Evolutionary conservation across 1,140 invertebrate species (phyloP).

Genomic region (Drosophila nannoptera): DNA sequence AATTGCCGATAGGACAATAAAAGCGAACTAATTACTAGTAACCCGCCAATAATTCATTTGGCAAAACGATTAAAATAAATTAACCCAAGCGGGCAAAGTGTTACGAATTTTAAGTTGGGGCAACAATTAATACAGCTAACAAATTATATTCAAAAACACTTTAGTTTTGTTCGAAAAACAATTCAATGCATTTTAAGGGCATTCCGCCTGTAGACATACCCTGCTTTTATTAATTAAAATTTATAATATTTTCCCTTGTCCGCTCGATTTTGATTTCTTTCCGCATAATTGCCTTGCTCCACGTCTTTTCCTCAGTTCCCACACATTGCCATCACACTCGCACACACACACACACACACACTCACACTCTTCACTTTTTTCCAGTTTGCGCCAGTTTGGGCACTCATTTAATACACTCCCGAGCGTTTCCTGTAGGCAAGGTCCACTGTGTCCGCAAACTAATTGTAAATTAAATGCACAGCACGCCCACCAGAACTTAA

Average conservation of each 20-base stretch:
- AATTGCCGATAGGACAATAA: conserved; percentile 19
- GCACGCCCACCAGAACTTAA: conserved; percentile 51
- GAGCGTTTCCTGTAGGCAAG: conserved; percentile 15
- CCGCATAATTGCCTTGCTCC: too few species aligned
- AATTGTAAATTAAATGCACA: conserved; percentile 46
- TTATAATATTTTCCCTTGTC: not conserved
- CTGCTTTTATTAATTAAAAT: not conserved
- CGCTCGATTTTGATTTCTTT: too few species aligned
- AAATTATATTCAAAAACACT: too few species aligned
- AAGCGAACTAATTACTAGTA: not conserved
- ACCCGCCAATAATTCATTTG: too few species aligned
- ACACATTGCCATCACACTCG: not conserved
- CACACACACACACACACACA: too few species aligned
- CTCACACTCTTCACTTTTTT: conserved; percentile 8
- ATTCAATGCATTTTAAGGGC: too few species aligned
- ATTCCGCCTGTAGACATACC: too few species aligned
- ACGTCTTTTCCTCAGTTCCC: not conserved
- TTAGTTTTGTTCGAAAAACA: too few species aligned
- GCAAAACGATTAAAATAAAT: too few species aligned
- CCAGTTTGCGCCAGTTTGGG: conserved; percentile 9
- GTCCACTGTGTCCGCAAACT: conserved; percentile 29
- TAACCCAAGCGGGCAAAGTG: too few species aligned
- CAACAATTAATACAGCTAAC: too few species aligned
- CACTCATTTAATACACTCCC: conserved; percentile 1
- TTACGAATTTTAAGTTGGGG: too few species aligned